These are phyloP conservation scores for Narcine bancroftii DNA, from an alignment of 2,113 vertebrate species.

Conservation along the genomic window DNA sequence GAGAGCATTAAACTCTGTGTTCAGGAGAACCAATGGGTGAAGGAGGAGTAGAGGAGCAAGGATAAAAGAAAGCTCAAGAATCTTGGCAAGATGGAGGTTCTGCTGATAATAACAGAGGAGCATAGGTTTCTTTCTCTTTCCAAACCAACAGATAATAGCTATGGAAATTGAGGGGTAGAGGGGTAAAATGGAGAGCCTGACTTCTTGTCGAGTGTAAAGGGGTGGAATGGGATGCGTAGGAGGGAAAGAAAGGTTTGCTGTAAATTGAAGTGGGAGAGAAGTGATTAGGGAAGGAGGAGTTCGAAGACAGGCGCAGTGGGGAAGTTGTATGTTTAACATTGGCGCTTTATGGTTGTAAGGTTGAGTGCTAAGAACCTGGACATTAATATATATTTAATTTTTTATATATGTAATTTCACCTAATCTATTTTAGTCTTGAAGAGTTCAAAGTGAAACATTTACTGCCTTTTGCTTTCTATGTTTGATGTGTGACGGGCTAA, in stretches of 20 bases:
- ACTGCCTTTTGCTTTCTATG: too few relatives aligned
- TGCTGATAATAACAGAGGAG: background rate
- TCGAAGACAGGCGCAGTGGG: too few relatives aligned
- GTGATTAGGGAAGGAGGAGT: too few relatives aligned
- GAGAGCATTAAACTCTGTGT: background rate
- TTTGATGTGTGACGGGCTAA: too few relatives aligned
- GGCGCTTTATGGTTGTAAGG: too few relatives aligned
- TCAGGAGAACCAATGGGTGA: background rate
- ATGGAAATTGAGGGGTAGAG: background rate
- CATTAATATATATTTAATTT: too few relatives aligned
- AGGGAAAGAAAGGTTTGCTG: background rate
- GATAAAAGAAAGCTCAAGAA: background rate
- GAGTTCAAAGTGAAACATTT: too few relatives aligned
- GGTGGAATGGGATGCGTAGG: background rate
- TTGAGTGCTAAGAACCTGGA: too few relatives aligned
- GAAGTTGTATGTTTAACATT: too few relatives aligned
- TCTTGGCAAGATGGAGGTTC: background rate
- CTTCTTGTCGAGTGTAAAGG: background rate
- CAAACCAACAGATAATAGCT: background rate
- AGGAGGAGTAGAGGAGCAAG: background rate
- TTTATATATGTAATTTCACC: too few relatives aligned
- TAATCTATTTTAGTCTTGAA: too few relatives aligned
- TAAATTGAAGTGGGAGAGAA: background rate
- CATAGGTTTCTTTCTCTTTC: background rate
- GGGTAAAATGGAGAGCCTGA: background rate